Base-by-base conservation (phyloP, 2,888 invertebrate genomes). In the Protula sp. region DNA sequence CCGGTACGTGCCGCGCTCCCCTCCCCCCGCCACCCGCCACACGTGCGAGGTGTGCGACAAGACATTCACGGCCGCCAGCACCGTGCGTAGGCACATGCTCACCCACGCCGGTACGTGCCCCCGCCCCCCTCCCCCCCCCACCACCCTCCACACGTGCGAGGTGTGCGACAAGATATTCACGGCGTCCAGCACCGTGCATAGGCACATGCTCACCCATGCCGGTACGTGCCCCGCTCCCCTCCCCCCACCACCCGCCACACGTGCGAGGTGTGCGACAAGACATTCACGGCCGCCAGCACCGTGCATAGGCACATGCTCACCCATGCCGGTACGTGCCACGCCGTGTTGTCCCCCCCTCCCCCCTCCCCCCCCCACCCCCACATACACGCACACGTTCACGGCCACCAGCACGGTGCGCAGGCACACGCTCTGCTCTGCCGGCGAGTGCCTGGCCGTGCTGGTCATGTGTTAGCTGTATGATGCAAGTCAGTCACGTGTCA, bases 281-380 rank as follows among this genome's bases (percentile, higher is more conserved):
- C 26, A 9, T 64, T 65, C 59, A 61, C 63, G 3, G 65, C 65
- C 14, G 47, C 47, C 30, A 60, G 62, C 30, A 60, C 63, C 22
- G 59, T 65, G 19, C 59, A 61, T 27, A 48, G 63, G 28, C 65
- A 65, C 55, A 54, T 53, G 27, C 27, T 57, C 38, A 55, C 56
- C 14, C 64, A 64, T 55, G 19, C 59, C 30, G 64, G 64, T 64
- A 47, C 24, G 54, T 48, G n/a, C n/a, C n/a, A n/a, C n/a, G n/a
- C n/a, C n/a, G n/a, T n/a, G n/a, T n/a, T n/a, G n/a, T n/a, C n/a
- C n/a, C n/a, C n/a, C n/a, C n/a, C n/a, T n/a, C n/a, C n/a, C n/a
- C n/a, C n/a, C n/a, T n/a, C n/a, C n/a, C n/a, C n/a, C n/a, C n/a
- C n/a, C n/a, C n/a, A n/a, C n/a, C n/a, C n/a, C n/a, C n/a, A n/a